A percentile compares a stretch with the other conserved stretches of the same genome.
These are phyloP conservation scores for Drosophila miranda DNA, from an alignment of 1,140 invertebrate genomes.

Conservation along the genomic window DNA sequence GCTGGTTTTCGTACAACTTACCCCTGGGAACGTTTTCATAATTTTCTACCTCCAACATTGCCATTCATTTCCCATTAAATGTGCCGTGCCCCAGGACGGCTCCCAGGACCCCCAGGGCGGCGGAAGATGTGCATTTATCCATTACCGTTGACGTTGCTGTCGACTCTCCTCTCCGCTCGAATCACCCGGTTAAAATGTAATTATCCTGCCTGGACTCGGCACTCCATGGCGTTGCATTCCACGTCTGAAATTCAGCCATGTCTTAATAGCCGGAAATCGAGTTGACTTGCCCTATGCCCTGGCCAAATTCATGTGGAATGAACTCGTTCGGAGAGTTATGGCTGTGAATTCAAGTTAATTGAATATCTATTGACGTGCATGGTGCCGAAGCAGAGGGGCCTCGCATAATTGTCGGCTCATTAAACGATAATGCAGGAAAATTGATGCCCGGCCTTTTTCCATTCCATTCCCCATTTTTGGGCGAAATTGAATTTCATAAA, in stretches of 20 bases:
- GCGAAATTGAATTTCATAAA: too few relatives aligned
- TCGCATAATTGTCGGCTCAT: slow-evolving; percentile 57
- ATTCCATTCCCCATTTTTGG: too few relatives aligned
- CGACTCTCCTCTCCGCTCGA: too few relatives aligned
- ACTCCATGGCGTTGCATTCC: neutral
- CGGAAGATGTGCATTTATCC: too few relatives aligned
- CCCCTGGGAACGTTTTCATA: too few relatives aligned
- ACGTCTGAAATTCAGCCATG: neutral
- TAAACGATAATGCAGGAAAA: slow-evolving; percentile 68
- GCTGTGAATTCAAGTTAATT: slow-evolving; percentile 52
- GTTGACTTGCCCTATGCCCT: slow-evolving; percentile 30
- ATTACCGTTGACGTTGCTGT: too few relatives aligned
- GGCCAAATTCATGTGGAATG: slow-evolving; percentile 44
- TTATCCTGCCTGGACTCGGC: slow-evolving; percentile 28
- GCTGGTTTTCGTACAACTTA: too few relatives aligned
- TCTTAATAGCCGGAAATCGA: slow-evolving; percentile 26
- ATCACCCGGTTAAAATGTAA: slow-evolving; percentile 40
- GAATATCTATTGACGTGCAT: slow-evolving; percentile 30
- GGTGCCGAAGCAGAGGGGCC: slow-evolving; percentile 11
- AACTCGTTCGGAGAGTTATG: slow-evolving; percentile 39
- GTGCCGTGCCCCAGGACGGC: too few relatives aligned
- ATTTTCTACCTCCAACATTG: too few relatives aligned
- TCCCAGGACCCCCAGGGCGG: too few relatives aligned
- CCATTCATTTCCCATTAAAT: too few relatives aligned
- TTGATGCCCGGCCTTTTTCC: too few relatives aligned